Evolutionary conservation across 2,888 invertebrate species (phyloP).

Genomic region (Tanytarsus gracilentus): DNA sequence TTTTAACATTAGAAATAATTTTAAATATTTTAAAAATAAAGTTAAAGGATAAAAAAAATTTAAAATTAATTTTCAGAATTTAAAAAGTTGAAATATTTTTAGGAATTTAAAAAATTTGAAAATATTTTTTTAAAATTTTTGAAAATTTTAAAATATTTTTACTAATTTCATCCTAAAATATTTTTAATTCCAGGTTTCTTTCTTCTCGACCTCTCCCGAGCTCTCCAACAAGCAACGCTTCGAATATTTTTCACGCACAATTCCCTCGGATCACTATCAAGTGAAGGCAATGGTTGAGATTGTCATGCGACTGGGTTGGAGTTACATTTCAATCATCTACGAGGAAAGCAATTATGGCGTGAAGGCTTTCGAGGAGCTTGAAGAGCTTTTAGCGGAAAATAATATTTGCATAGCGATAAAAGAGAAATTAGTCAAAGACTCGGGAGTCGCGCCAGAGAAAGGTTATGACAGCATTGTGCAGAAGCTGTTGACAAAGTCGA

Average conservation of each 20-base stretch:
- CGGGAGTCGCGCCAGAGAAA: conserved; percentile 81
- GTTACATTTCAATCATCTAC: conserved; percentile 89
- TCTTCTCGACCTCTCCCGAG: conserved; percentile 91
- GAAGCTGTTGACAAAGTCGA: conserved; percentile 72
- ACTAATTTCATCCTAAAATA: not conserved
- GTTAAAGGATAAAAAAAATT: too few relatives aligned
- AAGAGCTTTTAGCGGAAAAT: conserved; percentile 70
- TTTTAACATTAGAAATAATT: too few relatives aligned
- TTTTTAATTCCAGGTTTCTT: conserved; percentile 66
- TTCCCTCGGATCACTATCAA: conserved; percentile 90
- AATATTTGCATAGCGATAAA: conserved; percentile 91
- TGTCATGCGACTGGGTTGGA: conserved; percentile 78
- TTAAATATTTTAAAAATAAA: too few relatives aligned
- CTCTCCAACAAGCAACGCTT: conserved; percentile 89
- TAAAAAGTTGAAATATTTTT: too few relatives aligned
- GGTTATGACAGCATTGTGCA: conserved; percentile 83
- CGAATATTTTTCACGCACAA: conserved; percentile 88
- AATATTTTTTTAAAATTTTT: not conserved
- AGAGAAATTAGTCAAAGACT: conserved; percentile 90
- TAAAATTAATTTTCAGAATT: too few relatives aligned
- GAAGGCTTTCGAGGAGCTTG: conserved; percentile 90
- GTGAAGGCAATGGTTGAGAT: conserved; percentile 93
- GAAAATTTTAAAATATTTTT: not conserved
- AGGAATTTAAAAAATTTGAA: too few relatives aligned
- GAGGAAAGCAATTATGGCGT: conserved; percentile 95